A percentile compares a stretch with the other conserved stretches of the same genome.
Evolutionary conservation across 2,797 vertebrate species (phyloP).

Genomic region (Tadarida brasiliensis): DNA sequence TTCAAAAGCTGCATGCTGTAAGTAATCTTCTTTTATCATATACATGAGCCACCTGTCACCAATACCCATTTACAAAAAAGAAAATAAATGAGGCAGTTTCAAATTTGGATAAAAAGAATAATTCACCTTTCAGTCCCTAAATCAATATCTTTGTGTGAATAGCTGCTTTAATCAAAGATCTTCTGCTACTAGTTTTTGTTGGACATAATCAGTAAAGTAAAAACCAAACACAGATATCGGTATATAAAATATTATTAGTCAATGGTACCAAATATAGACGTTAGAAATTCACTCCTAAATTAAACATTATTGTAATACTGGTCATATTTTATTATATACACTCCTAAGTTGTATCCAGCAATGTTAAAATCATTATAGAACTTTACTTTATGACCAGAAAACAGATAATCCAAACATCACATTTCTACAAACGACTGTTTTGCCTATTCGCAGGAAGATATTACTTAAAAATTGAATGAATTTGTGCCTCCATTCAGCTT

Average conservation of each 20-base stretch:
- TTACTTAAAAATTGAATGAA: slow-evolving; percentile 18
- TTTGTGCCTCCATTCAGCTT: not conserved
- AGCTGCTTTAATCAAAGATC: not conserved
- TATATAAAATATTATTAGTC: not conserved
- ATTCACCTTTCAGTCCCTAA: slow-evolving; percentile 26
- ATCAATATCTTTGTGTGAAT: not conserved
- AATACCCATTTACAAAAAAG: not conserved
- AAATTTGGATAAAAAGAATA: slow-evolving; percentile 1
- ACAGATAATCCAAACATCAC: not conserved
- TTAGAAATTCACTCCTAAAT: not conserved
- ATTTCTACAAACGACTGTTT: not conserved
- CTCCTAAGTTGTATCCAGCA: not conserved
- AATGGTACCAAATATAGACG: not conserved
- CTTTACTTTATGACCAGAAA: slow-evolving; percentile 48
- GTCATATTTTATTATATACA: not conserved
- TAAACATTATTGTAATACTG: not conserved
- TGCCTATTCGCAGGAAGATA: not conserved
- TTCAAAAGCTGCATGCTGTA: not conserved
- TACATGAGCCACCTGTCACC: not conserved
- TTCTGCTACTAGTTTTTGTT: not conserved
- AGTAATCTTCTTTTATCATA: not conserved
- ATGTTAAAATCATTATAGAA: slow-evolving; percentile 2
- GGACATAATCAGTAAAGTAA: not conserved
- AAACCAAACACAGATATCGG: not conserved
- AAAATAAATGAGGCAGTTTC: not conserved